A percentile compares a stretch with the other conserved stretches of the same genome.
phyloP scores from a whole-genome alignment of 2,113 vertebrate species.

The Oreochromis tanganicae region DNA sequence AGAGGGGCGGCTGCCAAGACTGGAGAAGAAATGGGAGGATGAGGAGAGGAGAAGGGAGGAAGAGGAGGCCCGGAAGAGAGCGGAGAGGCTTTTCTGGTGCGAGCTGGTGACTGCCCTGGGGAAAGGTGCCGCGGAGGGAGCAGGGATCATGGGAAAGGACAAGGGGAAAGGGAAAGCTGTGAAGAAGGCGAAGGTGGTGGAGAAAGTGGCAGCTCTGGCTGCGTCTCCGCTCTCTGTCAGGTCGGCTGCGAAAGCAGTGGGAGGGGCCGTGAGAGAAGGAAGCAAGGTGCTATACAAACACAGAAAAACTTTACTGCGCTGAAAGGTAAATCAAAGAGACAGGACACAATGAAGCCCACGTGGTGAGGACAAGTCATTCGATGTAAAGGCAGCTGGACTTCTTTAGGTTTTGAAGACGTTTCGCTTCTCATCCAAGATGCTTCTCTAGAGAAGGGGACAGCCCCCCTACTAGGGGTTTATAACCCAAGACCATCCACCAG shows the following conservation, averaged over 20 bases:
- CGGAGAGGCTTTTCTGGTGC: conserved; percentile 68
- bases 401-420: not conserved
- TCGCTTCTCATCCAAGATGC: not conserved
- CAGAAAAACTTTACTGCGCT: conserved; percentile 58
- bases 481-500: not conserved
- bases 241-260: conserved; percentile 62
- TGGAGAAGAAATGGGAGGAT: not conserved
- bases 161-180: conserved; percentile 55
- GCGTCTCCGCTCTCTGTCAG: conserved; percentile 64
- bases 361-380: not conserved
- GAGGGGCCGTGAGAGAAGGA: conserved; percentile 72
- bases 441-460: not conserved
- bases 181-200: conserved; percentile 63
- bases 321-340: not conserved
- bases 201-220: conserved; percentile 64
- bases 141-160: conserved; percentile 58
- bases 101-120: conserved; percentile 68
- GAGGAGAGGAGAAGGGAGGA: conserved; percentile 27
- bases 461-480: not conserved
- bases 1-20: not conserved
- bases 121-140: conserved; percentile 69
- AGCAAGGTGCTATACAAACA: conserved; percentile 72
- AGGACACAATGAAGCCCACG: accelerated
- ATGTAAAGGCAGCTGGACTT: not conserved
- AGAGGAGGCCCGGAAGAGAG: conserved; percentile 56